These are phyloP conservation scores for Platichthys flesus DNA, from an alignment of 2,113 vertebrate species.

Conservation along the genomic window DNA sequence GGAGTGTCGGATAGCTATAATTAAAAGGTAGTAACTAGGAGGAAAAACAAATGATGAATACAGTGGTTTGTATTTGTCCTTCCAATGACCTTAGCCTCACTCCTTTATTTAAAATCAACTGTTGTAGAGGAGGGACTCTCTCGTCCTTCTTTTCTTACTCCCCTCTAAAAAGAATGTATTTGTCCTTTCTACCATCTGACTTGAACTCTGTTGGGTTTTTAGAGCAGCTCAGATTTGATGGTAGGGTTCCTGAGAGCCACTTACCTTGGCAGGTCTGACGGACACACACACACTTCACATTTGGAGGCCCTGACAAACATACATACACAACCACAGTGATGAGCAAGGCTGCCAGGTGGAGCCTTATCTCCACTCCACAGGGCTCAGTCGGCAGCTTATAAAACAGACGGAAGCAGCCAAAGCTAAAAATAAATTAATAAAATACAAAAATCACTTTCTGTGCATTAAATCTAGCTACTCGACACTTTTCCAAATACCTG, in stretches of 20 bases:
- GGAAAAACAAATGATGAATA: neutral
- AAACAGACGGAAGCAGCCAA: conserved; percentile 21
- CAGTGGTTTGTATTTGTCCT: conserved; percentile 23
- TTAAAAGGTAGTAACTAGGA: neutral
- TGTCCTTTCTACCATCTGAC: conserved; percentile 33
- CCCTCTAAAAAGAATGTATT: conserved; percentile 14
- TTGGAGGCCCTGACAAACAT: conserved; percentile 17
- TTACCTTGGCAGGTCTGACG: conserved; percentile 47
- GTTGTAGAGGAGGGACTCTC: neutral
- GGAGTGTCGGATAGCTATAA: neutral
- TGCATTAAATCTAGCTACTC: conserved; percentile 21
- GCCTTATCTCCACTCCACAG: conserved; percentile 67
- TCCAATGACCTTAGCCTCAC: neutral
- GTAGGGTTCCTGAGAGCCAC: conserved; percentile 48
- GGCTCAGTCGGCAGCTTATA: conserved; percentile 49
- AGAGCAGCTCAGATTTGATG: conserved; percentile 42
- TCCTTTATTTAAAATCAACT: no score
- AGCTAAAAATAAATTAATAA: neutral
- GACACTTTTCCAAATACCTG: conserved; percentile 21
- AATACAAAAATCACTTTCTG: conserved; percentile 27
- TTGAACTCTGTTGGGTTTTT: conserved; percentile 48
- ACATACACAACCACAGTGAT: conserved; percentile 39
- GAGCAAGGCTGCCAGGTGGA: conserved; percentile 65
- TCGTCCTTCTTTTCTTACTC: conserved; percentile 1
- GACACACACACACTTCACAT: conserved; percentile 5